Percentiles rank a stretch among this genome's conserved stretches.
Evolutionary conservation across 2,113 vertebrate species (phyloP).

Genomic region (Verasper variegatus): DNA sequence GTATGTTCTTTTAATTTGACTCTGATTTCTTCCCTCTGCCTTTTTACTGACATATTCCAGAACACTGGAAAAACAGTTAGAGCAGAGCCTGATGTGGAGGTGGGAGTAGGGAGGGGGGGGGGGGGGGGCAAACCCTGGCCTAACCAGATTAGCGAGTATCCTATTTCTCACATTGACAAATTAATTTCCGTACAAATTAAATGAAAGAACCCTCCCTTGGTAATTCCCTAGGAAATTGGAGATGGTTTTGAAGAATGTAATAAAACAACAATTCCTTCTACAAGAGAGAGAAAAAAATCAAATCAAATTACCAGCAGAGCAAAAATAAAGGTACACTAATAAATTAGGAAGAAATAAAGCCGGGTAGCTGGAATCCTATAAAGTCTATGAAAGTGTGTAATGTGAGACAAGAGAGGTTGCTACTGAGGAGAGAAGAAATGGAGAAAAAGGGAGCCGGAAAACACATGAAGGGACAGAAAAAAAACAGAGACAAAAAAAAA

Average conservation of each 20-base stretch:
- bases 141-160: conserved; percentile 71
- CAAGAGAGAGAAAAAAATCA: conserved; percentile 25
- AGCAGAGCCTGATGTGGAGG: not conserved
- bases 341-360: conserved; percentile 52
- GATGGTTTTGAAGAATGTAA: conserved; percentile 62
- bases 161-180: conserved; percentile 74
- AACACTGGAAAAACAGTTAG: not conserved
- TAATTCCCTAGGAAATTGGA: conserved; percentile 67
- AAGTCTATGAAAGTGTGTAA: conserved; percentile 36
- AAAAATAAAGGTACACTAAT: conserved; percentile 56
- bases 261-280: conserved; percentile 54
- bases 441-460: conserved; percentile 2
- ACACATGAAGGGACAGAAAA: conserved; percentile 8
- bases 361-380: conserved; percentile 32
- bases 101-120: not conserved
- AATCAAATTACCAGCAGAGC: conserved; percentile 54
- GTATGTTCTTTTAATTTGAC: conserved; percentile 19
- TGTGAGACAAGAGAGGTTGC: conserved; percentile 17
- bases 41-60: not conserved
- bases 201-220: conserved; percentile 59
- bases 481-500: conserved; percentile 35
- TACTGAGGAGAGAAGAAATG: conserved; percentile 2
- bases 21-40: conserved; percentile 19
- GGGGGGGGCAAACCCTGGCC: conserved; percentile 18
- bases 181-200: conserved; percentile 75